Conservation (phyloP, 2,113 vertebrate species). For the Guaruba guarouba region DNA sequence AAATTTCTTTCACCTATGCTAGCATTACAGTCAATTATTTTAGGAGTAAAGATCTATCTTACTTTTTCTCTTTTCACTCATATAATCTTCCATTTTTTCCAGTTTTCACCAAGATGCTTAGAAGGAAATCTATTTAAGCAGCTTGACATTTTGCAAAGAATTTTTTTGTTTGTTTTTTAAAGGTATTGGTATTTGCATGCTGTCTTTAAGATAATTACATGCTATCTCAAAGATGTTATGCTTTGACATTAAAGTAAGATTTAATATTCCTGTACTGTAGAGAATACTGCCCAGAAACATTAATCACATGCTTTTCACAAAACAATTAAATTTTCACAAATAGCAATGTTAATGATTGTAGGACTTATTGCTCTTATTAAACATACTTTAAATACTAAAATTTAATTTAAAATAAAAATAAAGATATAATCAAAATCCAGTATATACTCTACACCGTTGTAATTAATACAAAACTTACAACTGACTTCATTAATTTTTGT, state of each 20-base stretch:
- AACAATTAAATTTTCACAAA: neutral
- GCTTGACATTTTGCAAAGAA: neutral
- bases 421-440: neutral
- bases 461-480: neutral
- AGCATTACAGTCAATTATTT: neutral
- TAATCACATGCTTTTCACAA: neutral
- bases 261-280: neutral
- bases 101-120: neutral
- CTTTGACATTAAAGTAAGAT: neutral
- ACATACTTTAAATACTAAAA: neutral
- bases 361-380: neutral
- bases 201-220: neutral
- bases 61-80: neutral
- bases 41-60: neutral
- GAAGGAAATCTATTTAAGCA: neutral
- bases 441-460: neutral
- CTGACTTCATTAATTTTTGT: neutral
- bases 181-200: neutral
- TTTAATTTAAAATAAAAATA: neutral
- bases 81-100: neutral
- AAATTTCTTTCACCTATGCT: neutral
- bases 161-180: neutral
- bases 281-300: neutral
- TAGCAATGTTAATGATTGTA: neutral
- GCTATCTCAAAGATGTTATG: neutral